Percentiles rank a stretch among this genome's conserved stretches.
Evolutionary conservation across 2,797 vertebrate species (phyloP).

Genomic region (Margarornis squamiger): DNA sequence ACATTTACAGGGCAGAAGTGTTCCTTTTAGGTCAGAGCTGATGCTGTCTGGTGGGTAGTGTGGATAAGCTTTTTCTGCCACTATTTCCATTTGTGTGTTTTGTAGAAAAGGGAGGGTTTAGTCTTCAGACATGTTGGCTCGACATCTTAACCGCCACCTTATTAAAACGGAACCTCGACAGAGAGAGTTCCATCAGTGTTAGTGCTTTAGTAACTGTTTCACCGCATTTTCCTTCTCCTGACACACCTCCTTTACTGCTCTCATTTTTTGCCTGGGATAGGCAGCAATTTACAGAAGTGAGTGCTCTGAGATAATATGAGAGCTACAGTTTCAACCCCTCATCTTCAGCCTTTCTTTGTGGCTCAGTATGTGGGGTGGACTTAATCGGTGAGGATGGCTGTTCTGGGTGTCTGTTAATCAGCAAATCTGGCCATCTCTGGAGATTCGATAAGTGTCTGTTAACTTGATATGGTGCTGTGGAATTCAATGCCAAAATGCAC

Average conservation of each 20-base stretch:
- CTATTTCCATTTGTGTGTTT: neutral
- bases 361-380: rapidly evolving
- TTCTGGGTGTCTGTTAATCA: neutral
- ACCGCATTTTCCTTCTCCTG: neutral
- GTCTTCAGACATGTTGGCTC: neutral
- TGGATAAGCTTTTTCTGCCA: neutral
- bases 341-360: neutral
- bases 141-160: rapidly evolving
- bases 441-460: neutral
- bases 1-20: neutral
- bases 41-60: neutral
- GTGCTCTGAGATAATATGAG: neutral
- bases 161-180: neutral
- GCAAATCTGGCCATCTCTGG: neutral
- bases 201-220: neutral
- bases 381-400: neutral
- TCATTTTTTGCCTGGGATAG: neutral
- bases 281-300: neutral
- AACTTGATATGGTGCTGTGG: neutral
- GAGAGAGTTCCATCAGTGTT: neutral
- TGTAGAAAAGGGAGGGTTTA: neutral
- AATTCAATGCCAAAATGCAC: neutral
- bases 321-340: neutral
- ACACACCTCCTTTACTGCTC: neutral
- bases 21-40: neutral